Conservation (phyloP, 1,140 invertebrate genomes). For the Atta texana region DNA sequence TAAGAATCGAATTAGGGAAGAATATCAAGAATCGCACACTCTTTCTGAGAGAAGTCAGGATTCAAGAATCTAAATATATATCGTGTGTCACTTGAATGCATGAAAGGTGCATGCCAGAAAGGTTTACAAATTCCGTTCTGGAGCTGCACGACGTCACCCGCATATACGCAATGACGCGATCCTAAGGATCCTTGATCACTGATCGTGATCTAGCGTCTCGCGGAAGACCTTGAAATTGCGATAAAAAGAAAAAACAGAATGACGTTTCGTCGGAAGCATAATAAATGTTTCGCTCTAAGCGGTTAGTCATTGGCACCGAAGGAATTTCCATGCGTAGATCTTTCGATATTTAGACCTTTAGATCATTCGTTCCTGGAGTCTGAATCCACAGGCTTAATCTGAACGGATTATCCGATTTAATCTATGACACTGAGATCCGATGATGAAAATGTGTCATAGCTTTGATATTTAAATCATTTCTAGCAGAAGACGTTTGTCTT, state of each 20-base stretch:
- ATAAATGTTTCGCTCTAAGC: constrained; percentile 67
- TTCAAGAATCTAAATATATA: constrained; percentile 38
- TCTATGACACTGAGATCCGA: neutral
- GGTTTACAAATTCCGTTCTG: constrained; percentile 40
- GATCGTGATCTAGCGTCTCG: constrained; percentile 47
- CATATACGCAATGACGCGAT: constrained; percentile 53
- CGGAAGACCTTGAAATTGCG: constrained; percentile 53
- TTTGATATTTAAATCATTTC: neutral
- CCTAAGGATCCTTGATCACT: constrained; percentile 51
- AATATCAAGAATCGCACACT: constrained; percentile 2
- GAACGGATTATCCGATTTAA: neutral
- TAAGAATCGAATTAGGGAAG: neutral
- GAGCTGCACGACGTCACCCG: constrained; percentile 36
- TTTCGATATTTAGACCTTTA: constrained; percentile 45
- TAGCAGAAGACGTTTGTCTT: constrained; percentile 28
- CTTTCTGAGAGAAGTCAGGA: neutral
- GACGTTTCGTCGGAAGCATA: constrained; percentile 45
- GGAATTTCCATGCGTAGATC: constrained; percentile 71
- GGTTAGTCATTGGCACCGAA: constrained; percentile 71
- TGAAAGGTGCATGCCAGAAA: constrained; percentile 43
- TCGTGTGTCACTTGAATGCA: constrained; percentile 47
- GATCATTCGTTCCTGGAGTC: constrained; percentile 46
- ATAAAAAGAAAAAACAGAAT: constrained; percentile 27
- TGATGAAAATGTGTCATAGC: neutral
- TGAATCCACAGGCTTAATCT: constrained; percentile 48